A percentile compares a stretch with the other conserved stretches of the same genome.
These are phyloP conservation scores for Synergus umbraculus DNA, from an alignment of 2,888 invertebrate genomes.

Conservation along the genomic window DNA sequence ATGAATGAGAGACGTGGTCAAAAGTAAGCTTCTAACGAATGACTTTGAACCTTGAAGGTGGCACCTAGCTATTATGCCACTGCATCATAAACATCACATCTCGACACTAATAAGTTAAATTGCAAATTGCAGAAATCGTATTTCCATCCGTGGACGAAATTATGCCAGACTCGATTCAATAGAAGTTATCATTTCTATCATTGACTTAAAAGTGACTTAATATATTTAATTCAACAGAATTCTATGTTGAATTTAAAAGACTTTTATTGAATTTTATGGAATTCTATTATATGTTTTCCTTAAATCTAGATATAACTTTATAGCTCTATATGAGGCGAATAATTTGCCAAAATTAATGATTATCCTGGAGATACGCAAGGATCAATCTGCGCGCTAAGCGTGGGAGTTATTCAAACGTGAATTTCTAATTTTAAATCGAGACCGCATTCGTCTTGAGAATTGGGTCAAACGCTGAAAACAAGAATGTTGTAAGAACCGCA, in stretches of 20 bases:
- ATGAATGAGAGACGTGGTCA: constrained; percentile 41
- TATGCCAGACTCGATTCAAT: not conserved
- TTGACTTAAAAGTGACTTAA: no score
- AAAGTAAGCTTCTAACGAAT: constrained; percentile 37
- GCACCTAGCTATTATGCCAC: not conserved
- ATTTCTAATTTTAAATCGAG: constrained; percentile 69
- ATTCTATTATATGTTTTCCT: no score
- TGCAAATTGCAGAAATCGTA: not conserved
- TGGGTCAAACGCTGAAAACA: constrained; percentile 66
- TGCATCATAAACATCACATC: not conserved
- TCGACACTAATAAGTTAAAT: not conserved
- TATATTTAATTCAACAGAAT: no score
- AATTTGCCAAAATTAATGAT: not conserved
- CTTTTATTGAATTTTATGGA: no score
- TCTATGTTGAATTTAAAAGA: no score
- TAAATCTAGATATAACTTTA: not conserved
- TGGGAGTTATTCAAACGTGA: constrained; percentile 57
- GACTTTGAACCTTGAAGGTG: constrained; percentile 40
- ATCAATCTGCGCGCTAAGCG: constrained; percentile 32
- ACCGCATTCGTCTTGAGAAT: constrained; percentile 59
- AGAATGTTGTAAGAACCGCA: constrained; percentile 59
- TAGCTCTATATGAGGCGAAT: not conserved
- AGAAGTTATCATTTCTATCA: no score
- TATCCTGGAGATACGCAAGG: constrained; percentile 17
- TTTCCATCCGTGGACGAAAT: not conserved